Percentiles rank a stretch among this genome's conserved stretches.
phyloP scores from a whole-genome alignment of 2,797 vertebrate species.

The Schizopygopsis pylzovi region DNA sequence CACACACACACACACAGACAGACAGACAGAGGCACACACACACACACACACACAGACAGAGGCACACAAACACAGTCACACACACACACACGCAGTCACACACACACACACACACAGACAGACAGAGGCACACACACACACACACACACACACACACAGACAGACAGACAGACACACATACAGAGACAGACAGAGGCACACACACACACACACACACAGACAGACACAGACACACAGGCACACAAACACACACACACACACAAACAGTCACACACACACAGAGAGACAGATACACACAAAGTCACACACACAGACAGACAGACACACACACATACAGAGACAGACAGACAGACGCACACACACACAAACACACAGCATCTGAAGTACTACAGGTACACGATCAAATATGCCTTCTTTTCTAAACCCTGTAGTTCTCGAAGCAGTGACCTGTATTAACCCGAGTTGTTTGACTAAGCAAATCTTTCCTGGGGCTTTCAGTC shows the following conservation, averaged over 20 bases:
- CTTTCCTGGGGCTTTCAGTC: slow-evolving; percentile 46
- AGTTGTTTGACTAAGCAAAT: slow-evolving; percentile 72
- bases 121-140: too few relatives aligned
- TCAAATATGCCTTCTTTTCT: slow-evolving; percentile 72
- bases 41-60: slow-evolving; percentile 39
- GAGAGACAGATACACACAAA: not conserved
- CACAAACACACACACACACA: not conserved
- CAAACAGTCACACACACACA: slow-evolving; percentile 3
- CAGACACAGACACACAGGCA: slow-evolving; percentile 32
- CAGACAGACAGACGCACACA: too few relatives aligned
- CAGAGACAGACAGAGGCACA: too few relatives aligned
- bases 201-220: slow-evolving; percentile 22
- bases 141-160: not conserved
- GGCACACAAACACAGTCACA: too few relatives aligned
- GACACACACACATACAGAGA: slow-evolving; percentile 34
- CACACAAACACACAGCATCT: not conserved
- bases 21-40: slow-evolving; percentile 27
- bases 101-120: not conserved
- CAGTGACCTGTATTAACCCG: slow-evolving; percentile 79
- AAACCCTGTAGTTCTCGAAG: slow-evolving; percentile 70
- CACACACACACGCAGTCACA: not conserved
- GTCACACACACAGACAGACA: slow-evolving; percentile 45
- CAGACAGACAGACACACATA: not conserved
- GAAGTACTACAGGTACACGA: slow-evolving; percentile 17
- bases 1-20: too few relatives aligned